A percentile compares a stretch with the other conserved stretches of the same genome.
phyloP scores from a whole-genome alignment of 2,113 vertebrate genomes.

The Sorex fumeus region DNA sequence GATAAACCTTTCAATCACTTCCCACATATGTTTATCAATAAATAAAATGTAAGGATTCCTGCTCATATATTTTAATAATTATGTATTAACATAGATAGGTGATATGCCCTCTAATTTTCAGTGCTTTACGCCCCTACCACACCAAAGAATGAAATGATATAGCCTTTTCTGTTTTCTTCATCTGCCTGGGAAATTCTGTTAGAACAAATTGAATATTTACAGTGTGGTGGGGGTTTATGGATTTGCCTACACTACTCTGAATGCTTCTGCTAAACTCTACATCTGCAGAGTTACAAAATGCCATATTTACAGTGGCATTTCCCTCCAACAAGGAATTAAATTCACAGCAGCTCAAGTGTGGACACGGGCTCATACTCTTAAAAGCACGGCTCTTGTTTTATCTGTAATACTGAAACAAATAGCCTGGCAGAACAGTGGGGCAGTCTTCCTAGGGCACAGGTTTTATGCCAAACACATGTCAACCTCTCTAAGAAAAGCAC shows the following conservation, averaged over 20 bases:
- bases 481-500: no score
- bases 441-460: no score
- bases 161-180: background rate
- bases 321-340: background rate
- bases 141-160: background rate
- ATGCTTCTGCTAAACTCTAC: background rate
- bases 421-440: background rate
- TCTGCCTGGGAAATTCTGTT: background rate
- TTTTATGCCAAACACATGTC: no score
- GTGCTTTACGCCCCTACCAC: background rate
- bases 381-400: background rate
- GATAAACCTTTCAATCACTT: background rate
- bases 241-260: background rate
- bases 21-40: background rate
- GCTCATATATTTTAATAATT: background rate
- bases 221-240: background rate
- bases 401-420: background rate
- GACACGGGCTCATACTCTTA: background rate
- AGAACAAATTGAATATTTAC: conserved; percentile 29
- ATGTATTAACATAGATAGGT: conserved; percentile 24
- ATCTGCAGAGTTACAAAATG: background rate
- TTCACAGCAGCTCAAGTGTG: background rate
- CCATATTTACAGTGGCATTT: background rate
- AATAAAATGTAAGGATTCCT: background rate
- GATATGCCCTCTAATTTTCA: background rate